These are phyloP conservation scores for Rhagonycha lutea DNA, from an alignment of 2,888 invertebrate species.

Conservation along the genomic window DNA sequence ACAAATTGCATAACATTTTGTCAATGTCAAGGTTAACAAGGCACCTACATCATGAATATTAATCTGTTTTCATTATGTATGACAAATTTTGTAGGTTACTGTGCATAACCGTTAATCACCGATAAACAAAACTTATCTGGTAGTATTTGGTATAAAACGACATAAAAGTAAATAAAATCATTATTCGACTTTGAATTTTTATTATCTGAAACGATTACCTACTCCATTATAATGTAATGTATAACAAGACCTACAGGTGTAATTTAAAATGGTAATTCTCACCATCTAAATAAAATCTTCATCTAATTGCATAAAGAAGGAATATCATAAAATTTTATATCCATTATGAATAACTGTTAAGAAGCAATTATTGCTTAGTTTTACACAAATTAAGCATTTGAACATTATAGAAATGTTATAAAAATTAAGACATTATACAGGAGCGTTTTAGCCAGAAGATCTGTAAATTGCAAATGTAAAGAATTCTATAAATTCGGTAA, in stretches of 20 bases:
- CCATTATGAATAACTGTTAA: background rate
- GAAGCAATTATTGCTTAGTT: background rate
- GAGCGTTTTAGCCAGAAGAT: no score
- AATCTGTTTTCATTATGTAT: background rate
- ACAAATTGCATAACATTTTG: background rate
- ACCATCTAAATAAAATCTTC: background rate
- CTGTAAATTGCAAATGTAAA: no score
- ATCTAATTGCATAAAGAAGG: background rate
- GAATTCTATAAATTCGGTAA: no score
- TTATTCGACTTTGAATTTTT: background rate
- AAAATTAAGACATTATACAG: no score
- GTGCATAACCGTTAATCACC: background rate
- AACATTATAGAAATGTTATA: background rate
- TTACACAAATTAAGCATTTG: background rate
- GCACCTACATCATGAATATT: background rate
- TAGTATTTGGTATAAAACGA: background rate
- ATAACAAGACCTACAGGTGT: background rate
- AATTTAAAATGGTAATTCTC: background rate
- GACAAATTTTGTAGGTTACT: background rate
- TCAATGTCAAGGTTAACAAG: slow-evolving; percentile 3
- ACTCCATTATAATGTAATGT: background rate
- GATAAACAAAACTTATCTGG: background rate
- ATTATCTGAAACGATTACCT: background rate
- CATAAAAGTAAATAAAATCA: background rate
- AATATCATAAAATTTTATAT: background rate